Conservation (phyloP, 1,140 invertebrate genomes). For the Zaprionus camerounensis region DNA sequence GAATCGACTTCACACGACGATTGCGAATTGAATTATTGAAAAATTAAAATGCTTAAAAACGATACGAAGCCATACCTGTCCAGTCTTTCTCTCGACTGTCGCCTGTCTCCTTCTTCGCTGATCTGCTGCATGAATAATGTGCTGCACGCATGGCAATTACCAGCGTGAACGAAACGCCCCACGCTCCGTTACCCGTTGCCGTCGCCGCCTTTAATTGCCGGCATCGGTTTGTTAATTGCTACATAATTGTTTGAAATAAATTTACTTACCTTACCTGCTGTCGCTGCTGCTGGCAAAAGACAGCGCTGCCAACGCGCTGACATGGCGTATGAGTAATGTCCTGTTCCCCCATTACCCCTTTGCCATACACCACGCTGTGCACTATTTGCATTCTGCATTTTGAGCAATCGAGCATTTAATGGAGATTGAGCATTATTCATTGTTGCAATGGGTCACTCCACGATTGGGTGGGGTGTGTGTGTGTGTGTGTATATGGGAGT, state of each 20-base stretch:
- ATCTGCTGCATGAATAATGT: constrained; percentile 76
- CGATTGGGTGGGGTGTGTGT: too few relatives aligned
- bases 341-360: constrained; percentile 24
- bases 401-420: constrained; percentile 52
- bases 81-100: background rate
- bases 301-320: constrained; percentile 53
- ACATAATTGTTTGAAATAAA: constrained; percentile 83
- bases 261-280: constrained; percentile 56
- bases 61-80: constrained; percentile 7
- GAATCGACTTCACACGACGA: constrained; percentile 12
- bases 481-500: background rate
- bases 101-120: constrained; percentile 12
- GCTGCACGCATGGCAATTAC: constrained; percentile 36
- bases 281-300: constrained; percentile 23
- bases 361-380: background rate
- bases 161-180: background rate
- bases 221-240: constrained; percentile 81
- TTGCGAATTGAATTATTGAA: constrained; percentile 74
- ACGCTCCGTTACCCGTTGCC: background rate
- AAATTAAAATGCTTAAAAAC: constrained; percentile 66
- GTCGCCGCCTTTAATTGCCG: constrained; percentile 73
- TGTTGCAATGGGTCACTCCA: background rate
- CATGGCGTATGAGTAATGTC: constrained; percentile 73
- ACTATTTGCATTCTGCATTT: constrained; percentile 60
- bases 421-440: constrained; percentile 49